These are phyloP conservation scores for Epizoanthus scotinus DNA, from an alignment of 92 coral and sea anemone species.

Conservation along the genomic window DNA sequence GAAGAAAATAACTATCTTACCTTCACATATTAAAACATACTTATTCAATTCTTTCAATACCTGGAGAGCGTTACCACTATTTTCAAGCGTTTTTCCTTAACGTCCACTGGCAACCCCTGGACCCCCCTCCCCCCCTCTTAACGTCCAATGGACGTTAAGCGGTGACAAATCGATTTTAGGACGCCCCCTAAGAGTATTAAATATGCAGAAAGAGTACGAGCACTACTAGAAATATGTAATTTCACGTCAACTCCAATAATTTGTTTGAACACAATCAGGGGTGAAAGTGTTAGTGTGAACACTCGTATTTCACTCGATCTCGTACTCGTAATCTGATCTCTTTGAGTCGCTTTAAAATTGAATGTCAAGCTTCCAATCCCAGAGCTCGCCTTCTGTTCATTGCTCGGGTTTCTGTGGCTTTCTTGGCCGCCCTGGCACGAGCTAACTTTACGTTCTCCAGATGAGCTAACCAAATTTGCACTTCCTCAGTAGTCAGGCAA, in stretches of 20 bases:
- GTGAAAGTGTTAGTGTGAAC: too few species aligned
- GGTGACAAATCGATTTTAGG: slow-evolving; percentile 26
- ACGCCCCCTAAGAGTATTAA: slow-evolving; percentile 12
- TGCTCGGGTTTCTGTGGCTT: slow-evolving; percentile 56
- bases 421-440: slow-evolving; percentile 43
- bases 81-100: too few species aligned
- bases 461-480: slow-evolving; percentile 52
- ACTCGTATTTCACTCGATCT: too few species aligned
- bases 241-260: too few species aligned
- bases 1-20: slow-evolving; percentile 17
- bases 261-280: too few species aligned
- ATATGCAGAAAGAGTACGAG: background rate
- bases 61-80: slow-evolving; percentile 6
- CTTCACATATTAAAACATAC: slow-evolving; percentile 15
- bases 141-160: too few species aligned
- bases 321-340: slow-evolving; percentile 10
- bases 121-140: too few species aligned
- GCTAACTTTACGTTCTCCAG: slow-evolving; percentile 46
- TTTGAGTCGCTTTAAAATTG: slow-evolving; percentile 16
- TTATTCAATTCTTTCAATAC: slow-evolving; percentile 9
- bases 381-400: too few species aligned
- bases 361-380: slow-evolving; percentile 1
- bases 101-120: too few species aligned
- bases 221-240: slow-evolving; percentile 18
- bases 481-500: slow-evolving; percentile 55